Evolutionary conservation across 2,113 vertebrate species (phyloP), one percentile per base, ranked within the genome.

Genomic region (Pseudorectes ferrugineus): DNA sequence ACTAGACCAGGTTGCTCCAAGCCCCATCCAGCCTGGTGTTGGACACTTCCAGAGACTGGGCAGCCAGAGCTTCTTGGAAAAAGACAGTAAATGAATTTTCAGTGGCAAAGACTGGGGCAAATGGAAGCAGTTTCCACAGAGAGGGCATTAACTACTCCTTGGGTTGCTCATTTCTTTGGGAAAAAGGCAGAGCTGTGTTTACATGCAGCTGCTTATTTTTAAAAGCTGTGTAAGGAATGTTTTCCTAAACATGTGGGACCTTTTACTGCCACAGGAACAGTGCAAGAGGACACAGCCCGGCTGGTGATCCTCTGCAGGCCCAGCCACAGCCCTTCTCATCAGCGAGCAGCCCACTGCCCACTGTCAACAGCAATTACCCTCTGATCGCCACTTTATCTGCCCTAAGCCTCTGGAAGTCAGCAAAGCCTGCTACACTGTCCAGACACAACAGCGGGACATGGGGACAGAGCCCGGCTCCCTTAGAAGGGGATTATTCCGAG

Each of bases 161-260:
- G n/a, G 67, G 80, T 68, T 68, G 88, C 42, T 92, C n/a, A 31
- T 75, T 93, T 95, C 62, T 48, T 81, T 54, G 28, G 63, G 89
- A 92, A 70, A 88, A 96, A 92, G 83, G 92, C 72, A 92, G 42
- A 89, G 75, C 79, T 43, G 67, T 67, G 88, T 81, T 94, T 95
- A 89, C 22, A 24, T 18, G 49, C 38, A 91, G 72, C 43, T 85
- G 66, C 78, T 91, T 66, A 12, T 65, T 85, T 90, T 84, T 61
- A 80, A 97, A 92, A 61, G 45, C 89, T n/a, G 35, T 8, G 38
- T 89, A 93, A 94, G 49, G 79, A 90, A 93, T 81, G 94, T 87
- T 40, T 55, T 96, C 93, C 89, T 63, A 55, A 76, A 86, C 71
- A 76, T 2, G 21, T 58, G 85, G 93, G 92, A 79, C 28, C 70